A percentile compares a stretch with the other conserved stretches of the same genome.
These are phyloP conservation scores for Ricordea florida DNA, from an alignment of 92 coral and sea anemone species.

Conservation along the genomic window DNA sequence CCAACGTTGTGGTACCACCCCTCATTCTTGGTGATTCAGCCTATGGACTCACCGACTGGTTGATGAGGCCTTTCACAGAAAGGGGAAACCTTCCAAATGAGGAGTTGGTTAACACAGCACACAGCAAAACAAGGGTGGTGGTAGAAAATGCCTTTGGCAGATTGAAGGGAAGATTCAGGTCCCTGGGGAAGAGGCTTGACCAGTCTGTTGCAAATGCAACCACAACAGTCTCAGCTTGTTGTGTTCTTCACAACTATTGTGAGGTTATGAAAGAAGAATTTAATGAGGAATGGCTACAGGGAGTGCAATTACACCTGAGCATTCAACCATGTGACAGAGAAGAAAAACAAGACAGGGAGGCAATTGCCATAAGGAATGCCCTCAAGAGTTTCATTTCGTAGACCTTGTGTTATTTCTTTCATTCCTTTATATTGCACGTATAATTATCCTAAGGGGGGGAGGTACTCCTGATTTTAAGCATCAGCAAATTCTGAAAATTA, in stretches of 20 bases:
- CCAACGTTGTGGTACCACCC: constrained; percentile 52
- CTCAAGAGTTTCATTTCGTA: neutral
- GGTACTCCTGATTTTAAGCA: too few relatives aligned
- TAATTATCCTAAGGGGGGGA: too few relatives aligned
- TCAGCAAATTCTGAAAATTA: too few relatives aligned
- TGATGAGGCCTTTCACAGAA: constrained; percentile 54
- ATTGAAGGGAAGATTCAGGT: constrained; percentile 48
- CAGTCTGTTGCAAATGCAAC: neutral
- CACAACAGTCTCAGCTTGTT: constrained; percentile 4
- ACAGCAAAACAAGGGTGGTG: constrained; percentile 55
- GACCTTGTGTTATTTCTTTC: too few relatives aligned
- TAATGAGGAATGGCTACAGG: constrained; percentile 42
- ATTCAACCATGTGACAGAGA: constrained; percentile 40
- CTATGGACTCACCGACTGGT: constrained; percentile 57
- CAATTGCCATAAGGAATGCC: constrained; percentile 43
- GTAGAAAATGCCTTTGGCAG: constrained; percentile 52
- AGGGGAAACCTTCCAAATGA: constrained; percentile 49
- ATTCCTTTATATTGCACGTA: too few relatives aligned
- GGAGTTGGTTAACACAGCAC: constrained; percentile 42
- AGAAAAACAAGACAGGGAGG: constrained; percentile 22
- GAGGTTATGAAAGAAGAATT: constrained; percentile 48
- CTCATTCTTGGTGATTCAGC: constrained; percentile 57
- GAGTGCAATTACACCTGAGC: constrained; percentile 13
- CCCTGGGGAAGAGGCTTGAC: constrained; percentile 41
- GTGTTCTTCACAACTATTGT: constrained; percentile 42